Evolutionary conservation across 2,113 vertebrate genomes (phyloP), one percentile per base, ranked within the genome.

Genomic region (Panthera leo): DNA sequence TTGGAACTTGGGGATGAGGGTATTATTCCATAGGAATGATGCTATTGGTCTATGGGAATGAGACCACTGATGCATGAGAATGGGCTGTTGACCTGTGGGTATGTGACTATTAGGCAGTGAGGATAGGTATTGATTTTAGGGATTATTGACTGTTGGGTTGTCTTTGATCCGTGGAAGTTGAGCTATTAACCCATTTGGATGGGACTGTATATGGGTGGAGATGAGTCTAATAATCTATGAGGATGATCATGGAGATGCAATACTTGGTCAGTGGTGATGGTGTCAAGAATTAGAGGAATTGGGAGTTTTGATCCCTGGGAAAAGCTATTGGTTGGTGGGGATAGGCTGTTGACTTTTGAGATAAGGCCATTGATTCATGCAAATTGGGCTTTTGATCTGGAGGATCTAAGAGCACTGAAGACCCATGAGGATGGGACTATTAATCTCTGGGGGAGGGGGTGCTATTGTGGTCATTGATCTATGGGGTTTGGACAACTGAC

Each of bases 11-110:
- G 34, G 27, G 48, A 86, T 80, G 16, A 95, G n/a, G 82, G 29
- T n/a, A 65, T 80, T 85, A 31, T 85, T 93, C 83, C 31, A 70
- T n/a, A 94, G 82, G 53, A 82, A 94, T 63, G 42, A 95, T 82
- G 39, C 42, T 84, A 88, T 45, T 92, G 82, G 42, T 76, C 42
- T 96, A 39, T 95, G 73, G 31, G 23, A 58, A 75, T 76, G 48
- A 91, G 31, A 31, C 45, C 53, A 96, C 13, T 21, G 23, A 92
- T 65, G 39, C 61, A 55, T 29, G 25, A 48, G n/a, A 58, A 61
- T 65, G 34, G 51, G 31, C 58, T 92, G 19, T 6, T 86, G 39
- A 68, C 18, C n/a, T 93, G 21, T 55, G 39, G 45, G 16, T 58
- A 12, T 95, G 68, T 92, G 63, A 79, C 85, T 95, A 7, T 8